Conservation (phyloP, 2,113 vertebrate species). For the Anolis sagrei region DNA sequence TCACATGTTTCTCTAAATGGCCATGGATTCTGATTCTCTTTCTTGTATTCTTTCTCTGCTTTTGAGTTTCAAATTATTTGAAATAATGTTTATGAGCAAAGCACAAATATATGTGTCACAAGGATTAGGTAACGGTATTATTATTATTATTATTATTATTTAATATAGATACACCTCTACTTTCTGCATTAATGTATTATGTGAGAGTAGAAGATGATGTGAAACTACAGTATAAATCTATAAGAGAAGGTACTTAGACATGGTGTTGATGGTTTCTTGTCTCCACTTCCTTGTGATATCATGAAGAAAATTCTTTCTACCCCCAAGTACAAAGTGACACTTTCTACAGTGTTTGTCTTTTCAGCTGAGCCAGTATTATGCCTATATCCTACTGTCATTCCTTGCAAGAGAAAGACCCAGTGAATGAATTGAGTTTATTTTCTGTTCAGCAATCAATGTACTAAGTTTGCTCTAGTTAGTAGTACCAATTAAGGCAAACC, state of each 20-base stretch:
- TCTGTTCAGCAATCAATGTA: too few species aligned
- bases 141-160: background rate
- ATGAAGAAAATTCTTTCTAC: background rate
- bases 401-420: too few species aligned
- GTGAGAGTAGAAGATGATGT: too few species aligned
- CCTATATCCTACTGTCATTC: too few species aligned
- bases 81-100: background rate
- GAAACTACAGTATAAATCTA: too few species aligned
- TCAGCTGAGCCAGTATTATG: too few species aligned
- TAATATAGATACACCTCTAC: background rate
- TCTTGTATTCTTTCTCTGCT: background rate
- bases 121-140: background rate
- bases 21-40: background rate
- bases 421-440: too few species aligned
- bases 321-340: background rate
- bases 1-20: background rate
- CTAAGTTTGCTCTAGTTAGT: too few species aligned
- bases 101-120: background rate
- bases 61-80: background rate
- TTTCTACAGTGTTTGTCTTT: background rate
- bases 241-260: background rate
- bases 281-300: background rate
- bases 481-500: too few species aligned
- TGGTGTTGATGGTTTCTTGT: background rate
- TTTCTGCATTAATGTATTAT: background rate